Evolutionary conservation across 1,140 invertebrate species (phyloP).

Genomic region (Drosophila malerkotliana): DNA sequence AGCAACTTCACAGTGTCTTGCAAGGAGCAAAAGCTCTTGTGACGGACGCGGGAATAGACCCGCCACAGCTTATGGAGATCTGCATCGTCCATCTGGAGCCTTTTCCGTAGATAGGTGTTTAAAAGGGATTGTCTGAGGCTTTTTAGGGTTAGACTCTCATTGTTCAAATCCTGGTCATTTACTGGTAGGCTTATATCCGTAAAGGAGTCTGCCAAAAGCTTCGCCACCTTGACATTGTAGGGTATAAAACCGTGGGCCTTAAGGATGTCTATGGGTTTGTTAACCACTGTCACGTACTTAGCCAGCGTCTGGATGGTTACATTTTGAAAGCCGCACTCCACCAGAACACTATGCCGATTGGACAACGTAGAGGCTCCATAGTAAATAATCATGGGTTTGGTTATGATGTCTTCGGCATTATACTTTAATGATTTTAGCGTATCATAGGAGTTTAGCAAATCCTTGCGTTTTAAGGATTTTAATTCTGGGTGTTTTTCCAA

Average conservation of each 20-base stretch:
- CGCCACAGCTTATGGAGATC: slow-evolving; percentile 85
- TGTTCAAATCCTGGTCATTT: slow-evolving; percentile 42
- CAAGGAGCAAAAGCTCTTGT: slow-evolving; percentile 85
- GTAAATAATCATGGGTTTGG: slow-evolving; percentile 85
- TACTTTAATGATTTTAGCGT: slow-evolving; percentile 71
- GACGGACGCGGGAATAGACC: slow-evolving; percentile 85
- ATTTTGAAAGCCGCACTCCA: slow-evolving; percentile 85
- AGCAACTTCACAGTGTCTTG: slow-evolving; percentile 84
- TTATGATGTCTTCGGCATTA: slow-evolving; percentile 83
- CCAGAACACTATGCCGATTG: slow-evolving; percentile 85
- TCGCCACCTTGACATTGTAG: slow-evolving; percentile 67
- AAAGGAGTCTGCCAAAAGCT: slow-evolving; percentile 66
- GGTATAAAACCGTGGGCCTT: slow-evolving; percentile 64
- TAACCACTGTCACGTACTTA: slow-evolving; percentile 84
- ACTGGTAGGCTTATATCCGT: slow-evolving; percentile 52
- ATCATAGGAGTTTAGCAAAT: slow-evolving; percentile 63
- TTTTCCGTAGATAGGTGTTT: slow-evolving; percentile 84
- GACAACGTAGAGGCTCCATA: slow-evolving; percentile 85
- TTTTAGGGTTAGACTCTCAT: slow-evolving; percentile 82
- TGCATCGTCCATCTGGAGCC: slow-evolving; percentile 83
- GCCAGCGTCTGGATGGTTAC: slow-evolving; percentile 84
- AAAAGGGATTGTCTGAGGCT: slow-evolving; percentile 84
- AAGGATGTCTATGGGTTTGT: slow-evolving; percentile 63
- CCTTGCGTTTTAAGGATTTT: slow-evolving; percentile 66
- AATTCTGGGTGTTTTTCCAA: slow-evolving; percentile 73